Evolutionary conservation across 2,888 invertebrate species (phyloP), one percentile per base, ranked within the genome.

Genomic region (Arrhopalites spinosus): DNA sequence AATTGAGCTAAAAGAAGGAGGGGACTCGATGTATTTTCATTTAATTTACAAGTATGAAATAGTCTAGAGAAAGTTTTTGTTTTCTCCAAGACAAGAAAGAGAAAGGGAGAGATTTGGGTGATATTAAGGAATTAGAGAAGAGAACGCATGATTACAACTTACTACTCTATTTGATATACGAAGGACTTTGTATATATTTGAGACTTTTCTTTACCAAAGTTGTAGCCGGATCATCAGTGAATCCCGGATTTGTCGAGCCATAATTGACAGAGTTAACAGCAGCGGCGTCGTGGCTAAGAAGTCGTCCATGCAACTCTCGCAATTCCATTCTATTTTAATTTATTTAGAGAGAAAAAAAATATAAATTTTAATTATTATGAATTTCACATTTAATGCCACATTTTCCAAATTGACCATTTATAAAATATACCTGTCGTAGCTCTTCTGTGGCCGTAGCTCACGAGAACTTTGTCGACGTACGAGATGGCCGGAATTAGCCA

Each of bases 401-500:
- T 81, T 68, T 93, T 90, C 85, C 94, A 94, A n/a, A n/a, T n/a
- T n/a, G n/a, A n/a, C n/a, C n/a, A n/a, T n/a, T n/a, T n/a, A n/a
- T n/a, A n/a, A n/a, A n/a, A n/a, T n/a, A n/a, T n/a, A n/a, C n/a
- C n/a, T n/a, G n/a, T n/a, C n/a, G n/a, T n/a, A n/a, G n/a, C n/a
- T n/a, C 80, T 92, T 90, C 86, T 94, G 93, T 17, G 90, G 90
- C 63, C 81, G 74, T 84, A 91, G 79, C 74, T 95, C 94, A 82
- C 94, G 89, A 76, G 94, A 94, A 86, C 94, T 94, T 86, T 95
- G 95, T 75, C 95, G 89, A 82, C 95, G 90, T 84, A 94, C 91
- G 85, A 95, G 88, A 87, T 95, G 95, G 75, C 94, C 94, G 83
- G 94, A 93, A 86, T 95, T 95, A 84, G 95, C 94, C 95, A 95